Conservation (phyloP, 1,140 invertebrate species). For the Ptiloglossa arizonensis region DNA sequence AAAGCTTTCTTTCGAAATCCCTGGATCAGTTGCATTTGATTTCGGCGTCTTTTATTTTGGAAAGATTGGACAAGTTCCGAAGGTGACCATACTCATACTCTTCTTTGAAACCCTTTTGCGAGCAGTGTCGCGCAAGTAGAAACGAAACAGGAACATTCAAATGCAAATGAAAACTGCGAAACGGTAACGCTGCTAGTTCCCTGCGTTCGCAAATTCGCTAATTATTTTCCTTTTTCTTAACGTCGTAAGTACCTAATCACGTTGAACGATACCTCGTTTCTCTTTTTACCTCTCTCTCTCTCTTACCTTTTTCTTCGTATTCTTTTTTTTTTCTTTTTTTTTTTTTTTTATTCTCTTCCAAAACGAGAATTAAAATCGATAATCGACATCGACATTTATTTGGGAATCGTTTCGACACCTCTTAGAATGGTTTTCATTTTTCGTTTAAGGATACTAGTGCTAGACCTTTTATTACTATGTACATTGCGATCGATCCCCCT, state of each 20-base stretch:
- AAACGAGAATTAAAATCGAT: conserved; percentile 6
- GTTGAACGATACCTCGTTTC: neutral
- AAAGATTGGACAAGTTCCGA: conserved; percentile 80
- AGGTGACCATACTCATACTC: conserved; percentile 77
- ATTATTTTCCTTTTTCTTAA: neutral
- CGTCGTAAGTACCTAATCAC: neutral
- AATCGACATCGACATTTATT: conserved; percentile 50
- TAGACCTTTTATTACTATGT: conserved; percentile 23
- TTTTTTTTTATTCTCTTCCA: neutral
- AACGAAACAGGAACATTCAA: neutral
- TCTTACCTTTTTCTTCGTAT: neutral
- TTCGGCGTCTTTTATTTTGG: conserved; percentile 82
- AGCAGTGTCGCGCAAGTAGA: conserved; percentile 70
- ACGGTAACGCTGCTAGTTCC: neutral
- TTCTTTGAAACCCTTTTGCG: conserved; percentile 70
- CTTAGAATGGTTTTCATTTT: neutral
- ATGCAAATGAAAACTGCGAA: neutral
- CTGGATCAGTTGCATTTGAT: conserved; percentile 82
- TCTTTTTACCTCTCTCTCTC: neutral
- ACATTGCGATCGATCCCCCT: neutral
- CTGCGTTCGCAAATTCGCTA: neutral
- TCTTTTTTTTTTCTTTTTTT: neutral
- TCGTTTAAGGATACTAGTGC: conserved; percentile 6
- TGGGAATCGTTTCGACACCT: conserved; percentile 7
- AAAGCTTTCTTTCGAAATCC: conserved; percentile 82